Evolutionary conservation across 2,888 invertebrate genomes (phyloP).

Genomic region (Andricus quercusramuli): DNA sequence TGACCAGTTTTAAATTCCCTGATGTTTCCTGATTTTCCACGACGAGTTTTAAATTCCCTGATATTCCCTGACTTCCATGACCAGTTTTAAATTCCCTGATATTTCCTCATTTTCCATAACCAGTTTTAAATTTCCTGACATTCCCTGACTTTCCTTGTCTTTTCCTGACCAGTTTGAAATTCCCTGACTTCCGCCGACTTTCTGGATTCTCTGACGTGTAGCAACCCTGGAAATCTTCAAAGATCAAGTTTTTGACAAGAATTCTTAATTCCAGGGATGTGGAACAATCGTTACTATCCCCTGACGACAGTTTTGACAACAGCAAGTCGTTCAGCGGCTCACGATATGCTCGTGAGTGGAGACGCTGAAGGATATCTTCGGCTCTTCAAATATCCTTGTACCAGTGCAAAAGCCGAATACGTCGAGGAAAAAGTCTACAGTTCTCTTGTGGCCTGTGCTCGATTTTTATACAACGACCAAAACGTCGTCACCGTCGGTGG

Average conservation of each 20-base stretch:
- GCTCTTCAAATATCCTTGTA: slow-evolving; percentile 92
- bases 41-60: no score
- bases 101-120: no score
- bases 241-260: neutral
- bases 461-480: slow-evolving; percentile 92
- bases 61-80: no score
- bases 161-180: no score
- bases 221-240: no score
- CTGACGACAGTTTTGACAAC: slow-evolving; percentile 91
- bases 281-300: slow-evolving; percentile 94
- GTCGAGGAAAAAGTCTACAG: slow-evolving; percentile 94
- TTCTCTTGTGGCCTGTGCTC: slow-evolving; percentile 87
- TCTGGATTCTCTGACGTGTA: no score
- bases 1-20: no score
- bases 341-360: slow-evolving; percentile 91
- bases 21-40: no score
- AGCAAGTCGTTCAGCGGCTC: slow-evolving; percentile 89
- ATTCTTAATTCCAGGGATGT: slow-evolving; percentile 82
- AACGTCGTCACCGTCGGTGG: slow-evolving; percentile 93
- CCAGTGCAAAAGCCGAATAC: slow-evolving; percentile 92
- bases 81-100: no score
- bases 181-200: no score
- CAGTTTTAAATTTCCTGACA: no score
- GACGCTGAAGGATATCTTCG: slow-evolving; percentile 94
- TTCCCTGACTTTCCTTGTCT: no score